Percentiles rank a stretch among this genome's conserved stretches.
Evolutionary conservation across 2,888 invertebrate species (phyloP).

Genomic region (Hemaris fuciformis): DNA sequence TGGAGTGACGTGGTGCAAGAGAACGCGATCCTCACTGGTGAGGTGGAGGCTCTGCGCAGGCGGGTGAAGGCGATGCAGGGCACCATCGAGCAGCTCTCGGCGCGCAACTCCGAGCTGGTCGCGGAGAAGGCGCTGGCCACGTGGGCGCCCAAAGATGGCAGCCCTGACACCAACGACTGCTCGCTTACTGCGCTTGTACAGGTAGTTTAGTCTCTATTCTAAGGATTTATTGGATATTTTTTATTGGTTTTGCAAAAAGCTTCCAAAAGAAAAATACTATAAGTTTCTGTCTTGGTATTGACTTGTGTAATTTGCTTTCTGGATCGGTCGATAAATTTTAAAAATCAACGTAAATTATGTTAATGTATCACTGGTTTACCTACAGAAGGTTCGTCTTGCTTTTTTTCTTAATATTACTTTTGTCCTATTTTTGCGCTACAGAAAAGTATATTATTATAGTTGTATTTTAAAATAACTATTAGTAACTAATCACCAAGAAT

Average conservation of each 20-base stretch:
- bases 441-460: too few species aligned
- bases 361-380: neutral
- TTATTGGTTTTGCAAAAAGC: too few species aligned
- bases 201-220: too few species aligned
- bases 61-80: slow-evolving; percentile 97
- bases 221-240: too few species aligned
- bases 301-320: too few species aligned
- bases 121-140: slow-evolving; percentile 88
- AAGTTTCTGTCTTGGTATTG: too few species aligned
- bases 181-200: slow-evolving; percentile 77
- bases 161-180: slow-evolving; percentile 64
- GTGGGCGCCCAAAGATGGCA: slow-evolving; percentile 79
- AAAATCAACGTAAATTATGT: too few species aligned
- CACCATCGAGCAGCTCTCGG: slow-evolving; percentile 92
- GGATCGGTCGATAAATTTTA: too few species aligned
- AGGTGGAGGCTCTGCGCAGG: slow-evolving; percentile 92
- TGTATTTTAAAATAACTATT: too few species aligned
- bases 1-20: slow-evolving; percentile 98
- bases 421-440: neutral
- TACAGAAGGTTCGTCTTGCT: too few species aligned
- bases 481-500: too few species aligned
- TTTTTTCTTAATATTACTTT: neutral
- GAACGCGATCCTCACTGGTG: slow-evolving; percentile 94
- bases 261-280: too few species aligned
- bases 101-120: slow-evolving; percentile 90